A percentile compares a stretch with the other conserved stretches of the same genome.
phyloP scores from a whole-genome alignment of 2,888 invertebrate genomes.

The Polydrusus cervinus region DNA sequence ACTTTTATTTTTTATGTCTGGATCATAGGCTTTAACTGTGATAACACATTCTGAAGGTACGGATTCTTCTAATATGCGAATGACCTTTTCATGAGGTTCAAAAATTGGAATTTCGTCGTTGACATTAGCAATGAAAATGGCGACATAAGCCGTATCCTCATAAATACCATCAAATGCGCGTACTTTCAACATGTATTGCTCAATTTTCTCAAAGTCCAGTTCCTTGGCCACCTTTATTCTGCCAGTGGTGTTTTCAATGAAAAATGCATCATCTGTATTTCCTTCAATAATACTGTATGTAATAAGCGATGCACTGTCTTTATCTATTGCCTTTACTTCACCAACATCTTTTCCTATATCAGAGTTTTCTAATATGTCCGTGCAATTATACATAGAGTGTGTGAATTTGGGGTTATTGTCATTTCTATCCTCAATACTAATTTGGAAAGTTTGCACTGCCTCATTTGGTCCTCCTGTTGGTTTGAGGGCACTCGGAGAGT shows the following conservation, averaged over 20 bases:
- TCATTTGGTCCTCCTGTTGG: constrained; percentile 81
- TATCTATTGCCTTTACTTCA: constrained; percentile 90
- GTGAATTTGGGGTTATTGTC: constrained; percentile 95
- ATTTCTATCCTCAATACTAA: constrained; percentile 96
- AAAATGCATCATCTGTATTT: constrained; percentile 89
- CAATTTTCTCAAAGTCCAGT: constrained; percentile 88
- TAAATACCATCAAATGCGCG: constrained; percentile 89
- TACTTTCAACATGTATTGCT: constrained; percentile 88
- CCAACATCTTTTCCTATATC: constrained; percentile 88
- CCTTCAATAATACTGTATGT: constrained; percentile 91
- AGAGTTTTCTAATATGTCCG: constrained; percentile 86
- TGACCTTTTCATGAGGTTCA: constrained; percentile 79
- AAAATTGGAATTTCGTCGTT: constrained; percentile 96
- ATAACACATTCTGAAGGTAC: constrained; percentile 82
- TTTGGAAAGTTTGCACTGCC: constrained; percentile 87
- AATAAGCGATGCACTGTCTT: constrained; percentile 91
- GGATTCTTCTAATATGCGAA: constrained; percentile 84
- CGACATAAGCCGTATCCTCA: constrained; percentile 87
- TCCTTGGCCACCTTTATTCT: constrained; percentile 86
- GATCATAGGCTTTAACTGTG: constrained; percentile 86
- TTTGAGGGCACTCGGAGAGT: constrained; percentile 85
- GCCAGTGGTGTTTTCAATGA: constrained; percentile 88
- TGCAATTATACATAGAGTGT: constrained; percentile 82
- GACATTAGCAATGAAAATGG: constrained; percentile 89
- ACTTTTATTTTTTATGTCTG: constrained; percentile 85